A percentile compares a stretch with the other conserved stretches of the same genome.
Conservation (phyloP, 2,888 invertebrate species). For the Lasius fuliginosus region DNA sequence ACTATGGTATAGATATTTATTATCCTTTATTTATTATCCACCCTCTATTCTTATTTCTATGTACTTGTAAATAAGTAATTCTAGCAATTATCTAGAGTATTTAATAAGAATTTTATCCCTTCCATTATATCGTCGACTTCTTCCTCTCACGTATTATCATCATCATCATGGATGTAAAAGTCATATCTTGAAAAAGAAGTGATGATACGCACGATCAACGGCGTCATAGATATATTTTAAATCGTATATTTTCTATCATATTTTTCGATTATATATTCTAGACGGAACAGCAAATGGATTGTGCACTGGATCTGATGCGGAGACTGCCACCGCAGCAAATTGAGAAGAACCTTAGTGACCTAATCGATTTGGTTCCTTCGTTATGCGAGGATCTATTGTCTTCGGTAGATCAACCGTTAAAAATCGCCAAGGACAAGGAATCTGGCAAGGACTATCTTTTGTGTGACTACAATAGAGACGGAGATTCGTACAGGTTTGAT, state of each 20-base stretch:
- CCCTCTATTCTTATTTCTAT: neutral
- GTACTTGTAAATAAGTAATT: conserved; percentile 3
- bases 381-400: conserved; percentile 98
- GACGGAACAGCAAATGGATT: conserved; percentile 99
- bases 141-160: neutral
- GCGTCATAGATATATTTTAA: neutral
- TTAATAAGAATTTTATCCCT: neutral
- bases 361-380: conserved; percentile 98
- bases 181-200: neutral
- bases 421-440: conserved; percentile 98
- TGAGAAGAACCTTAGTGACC: conserved; percentile 98
- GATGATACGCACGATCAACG: neutral
- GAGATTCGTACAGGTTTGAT: conserved; percentile 91
- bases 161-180: neutral
- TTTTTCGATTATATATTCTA: conserved; percentile 84
- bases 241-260: neutral
- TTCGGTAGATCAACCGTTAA: conserved; percentile 99
- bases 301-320: conserved; percentile 99
- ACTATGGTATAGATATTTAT: conserved; percentile 40
- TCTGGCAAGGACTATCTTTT: conserved; percentile 98
- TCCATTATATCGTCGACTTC: neutral
- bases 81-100: neutral
- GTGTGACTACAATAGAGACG: conserved; percentile 99
- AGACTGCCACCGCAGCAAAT: conserved; percentile 99
- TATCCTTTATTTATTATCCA: neutral